These are phyloP conservation scores for Hemicentrotus pulcherrimus DNA, from an alignment of 35 echinoderm and acorn worm genomes.

Conservation along the genomic window DNA sequence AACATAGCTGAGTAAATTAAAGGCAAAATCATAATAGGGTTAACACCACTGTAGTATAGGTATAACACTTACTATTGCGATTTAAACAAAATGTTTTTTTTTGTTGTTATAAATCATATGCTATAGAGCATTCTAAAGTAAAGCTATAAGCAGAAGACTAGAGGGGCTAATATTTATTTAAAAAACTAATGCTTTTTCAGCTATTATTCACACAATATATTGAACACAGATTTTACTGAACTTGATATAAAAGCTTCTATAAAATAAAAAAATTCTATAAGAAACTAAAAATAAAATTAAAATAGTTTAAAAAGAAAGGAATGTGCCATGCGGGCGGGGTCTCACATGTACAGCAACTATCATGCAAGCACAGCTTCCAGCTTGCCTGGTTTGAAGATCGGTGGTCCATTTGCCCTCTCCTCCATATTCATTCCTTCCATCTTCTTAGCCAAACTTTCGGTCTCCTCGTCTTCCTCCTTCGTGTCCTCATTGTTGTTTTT, in stretches of 20 bases:
- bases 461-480: not conserved
- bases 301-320: not conserved
- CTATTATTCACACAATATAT: not conserved
- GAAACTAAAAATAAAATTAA: not conserved
- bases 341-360: conserved; percentile 31
- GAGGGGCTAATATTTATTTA: too few species aligned
- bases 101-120: not conserved
- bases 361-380: conserved; percentile 33
- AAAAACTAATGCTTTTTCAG: not conserved
- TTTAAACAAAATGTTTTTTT: too few species aligned
- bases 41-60: too few species aligned
- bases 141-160: not conserved
- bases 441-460: not conserved
- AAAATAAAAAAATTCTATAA: not conserved
- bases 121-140: not conserved
- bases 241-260: not conserved
- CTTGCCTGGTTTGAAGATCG: conserved; percentile 32
- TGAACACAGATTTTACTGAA: not conserved
- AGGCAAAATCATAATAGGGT: too few species aligned
- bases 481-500: conserved; percentile 4
- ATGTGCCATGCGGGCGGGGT: not conserved
- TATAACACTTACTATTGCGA: too few species aligned
- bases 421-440: not conserved
- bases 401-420: not conserved
- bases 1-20: too few species aligned